Percentiles rank a stretch among this genome's conserved stretches.
phyloP scores from a whole-genome alignment of 1,140 invertebrate genomes.

The Microplitis mediator region DNA sequence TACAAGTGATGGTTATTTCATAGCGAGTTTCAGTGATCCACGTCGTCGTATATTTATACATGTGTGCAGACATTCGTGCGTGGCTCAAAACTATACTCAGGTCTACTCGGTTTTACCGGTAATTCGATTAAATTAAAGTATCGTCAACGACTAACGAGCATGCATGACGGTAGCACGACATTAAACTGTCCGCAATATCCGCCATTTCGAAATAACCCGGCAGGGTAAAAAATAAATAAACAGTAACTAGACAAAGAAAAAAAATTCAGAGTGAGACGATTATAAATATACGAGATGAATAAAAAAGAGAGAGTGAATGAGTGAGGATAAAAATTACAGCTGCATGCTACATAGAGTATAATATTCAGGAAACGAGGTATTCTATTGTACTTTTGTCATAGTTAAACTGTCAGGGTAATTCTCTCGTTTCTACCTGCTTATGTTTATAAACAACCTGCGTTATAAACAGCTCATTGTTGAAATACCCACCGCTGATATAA shows the following conservation, averaged over 20 bases:
- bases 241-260: not conserved
- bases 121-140: slow-evolving; percentile 45
- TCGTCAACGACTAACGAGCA: slow-evolving; percentile 47
- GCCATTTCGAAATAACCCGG: slow-evolving; percentile 49
- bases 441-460: slow-evolving; percentile 9
- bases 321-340: slow-evolving; percentile 25
- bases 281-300: slow-evolving; percentile 20
- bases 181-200: slow-evolving; percentile 61
- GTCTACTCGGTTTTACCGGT: slow-evolving; percentile 14
- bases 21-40: slow-evolving; percentile 1
- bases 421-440: slow-evolving; percentile 47
- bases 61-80: slow-evolving; percentile 8
- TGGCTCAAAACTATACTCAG: not conserved
- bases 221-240: slow-evolving; percentile 40
- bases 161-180: slow-evolving; percentile 50
- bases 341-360: slow-evolving; percentile 39
- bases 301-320: slow-evolving; percentile 25
- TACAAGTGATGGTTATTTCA: not conserved
- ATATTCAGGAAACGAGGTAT: slow-evolving; percentile 59
- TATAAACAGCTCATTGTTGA: not conserved
- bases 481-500: not conserved
- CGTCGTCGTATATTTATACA: not conserved
- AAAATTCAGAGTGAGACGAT: not conserved
- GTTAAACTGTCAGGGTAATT: slow-evolving; percentile 62
- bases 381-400: slow-evolving; percentile 63